A percentile compares a stretch with the other conserved stretches of the same genome.
Conservation (phyloP, 2,888 invertebrate genomes). For the Cyclophora punctaria region DNA sequence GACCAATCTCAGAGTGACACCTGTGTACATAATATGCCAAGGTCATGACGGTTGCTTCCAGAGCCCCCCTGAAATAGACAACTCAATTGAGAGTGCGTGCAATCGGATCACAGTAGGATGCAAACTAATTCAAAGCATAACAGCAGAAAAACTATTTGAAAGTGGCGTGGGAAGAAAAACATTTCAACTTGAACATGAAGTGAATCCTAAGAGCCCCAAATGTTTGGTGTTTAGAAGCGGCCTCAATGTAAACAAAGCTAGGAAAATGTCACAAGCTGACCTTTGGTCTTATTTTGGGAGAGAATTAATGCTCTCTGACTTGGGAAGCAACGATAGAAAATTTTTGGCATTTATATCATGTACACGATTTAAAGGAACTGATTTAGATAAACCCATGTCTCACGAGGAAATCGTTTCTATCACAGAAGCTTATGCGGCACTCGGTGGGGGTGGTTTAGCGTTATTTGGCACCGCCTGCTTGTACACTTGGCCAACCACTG, state of each 20-base stretch:
- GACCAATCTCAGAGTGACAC: constrained; percentile 79
- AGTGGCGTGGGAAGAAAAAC: constrained; percentile 85
- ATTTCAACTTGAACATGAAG: constrained; percentile 83
- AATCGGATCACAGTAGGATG: constrained; percentile 84
- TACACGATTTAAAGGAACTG: constrained; percentile 83
- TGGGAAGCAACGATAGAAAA: constrained; percentile 82
- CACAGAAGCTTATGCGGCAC: constrained; percentile 89
- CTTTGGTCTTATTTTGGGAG: constrained; percentile 90
- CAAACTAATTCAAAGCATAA: constrained; percentile 88
- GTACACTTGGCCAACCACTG: constrained; percentile 88
- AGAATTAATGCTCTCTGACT: constrained; percentile 84
- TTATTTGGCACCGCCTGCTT: constrained; percentile 92
- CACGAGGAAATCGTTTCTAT: constrained; percentile 81
- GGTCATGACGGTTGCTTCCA: constrained; percentile 88
- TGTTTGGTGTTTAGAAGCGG: constrained; percentile 85
- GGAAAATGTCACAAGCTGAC: constrained; percentile 83
- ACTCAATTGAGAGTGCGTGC: constrained; percentile 82
- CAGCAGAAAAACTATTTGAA: constrained; percentile 90
- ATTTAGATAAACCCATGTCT: constrained; percentile 76
- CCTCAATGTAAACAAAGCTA: constrained; percentile 80
- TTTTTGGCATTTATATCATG: constrained; percentile 93
- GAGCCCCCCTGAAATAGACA: constrained; percentile 77
- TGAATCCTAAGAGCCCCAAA: constrained; percentile 71
- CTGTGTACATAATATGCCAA: constrained; percentile 88
- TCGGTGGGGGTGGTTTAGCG: constrained; percentile 94